Percentiles rank a stretch among this genome's conserved stretches.
These are phyloP conservation scores for Pangasius larnaudii DNA, from an alignment of 2,797 vertebrate species.

Conservation along the genomic window DNA sequence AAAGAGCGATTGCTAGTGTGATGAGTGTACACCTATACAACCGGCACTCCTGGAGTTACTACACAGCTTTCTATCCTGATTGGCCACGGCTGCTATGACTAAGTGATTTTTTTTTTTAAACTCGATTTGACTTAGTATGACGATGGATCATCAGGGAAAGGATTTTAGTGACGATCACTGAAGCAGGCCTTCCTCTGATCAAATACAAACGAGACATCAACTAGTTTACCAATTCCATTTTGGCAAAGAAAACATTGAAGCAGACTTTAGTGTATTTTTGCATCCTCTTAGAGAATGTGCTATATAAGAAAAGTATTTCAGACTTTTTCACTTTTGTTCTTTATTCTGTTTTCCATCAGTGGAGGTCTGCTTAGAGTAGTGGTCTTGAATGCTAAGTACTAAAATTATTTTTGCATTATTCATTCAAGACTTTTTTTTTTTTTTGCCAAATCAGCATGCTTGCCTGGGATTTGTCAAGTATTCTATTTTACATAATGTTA, in stretches of 20 bases:
- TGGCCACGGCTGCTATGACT: not conserved
- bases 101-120: not conserved
- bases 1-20: slow-evolving; percentile 2
- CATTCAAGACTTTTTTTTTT: not conserved
- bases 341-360: not conserved
- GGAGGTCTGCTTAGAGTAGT: not conserved
- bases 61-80: not conserved
- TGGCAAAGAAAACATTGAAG: not conserved
- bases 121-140: not conserved
- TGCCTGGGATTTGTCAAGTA: not conserved
- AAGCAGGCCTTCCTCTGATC: slow-evolving; percentile 1
- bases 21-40: not conserved
- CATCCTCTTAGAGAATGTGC: not conserved
- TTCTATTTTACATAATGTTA: not conserved
- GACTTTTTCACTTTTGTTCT: not conserved
- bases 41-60: not conserved
- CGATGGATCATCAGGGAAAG: not conserved
- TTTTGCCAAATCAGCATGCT: not conserved
- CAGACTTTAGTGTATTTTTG: not conserved
- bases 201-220: not conserved
- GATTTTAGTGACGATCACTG: not conserved
- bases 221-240: not conserved
- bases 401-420: not conserved
- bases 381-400: not conserved
- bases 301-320: not conserved